Conservation (phyloP, 2,113 vertebrate genomes). For the Mionectes macconnelli region DNA sequence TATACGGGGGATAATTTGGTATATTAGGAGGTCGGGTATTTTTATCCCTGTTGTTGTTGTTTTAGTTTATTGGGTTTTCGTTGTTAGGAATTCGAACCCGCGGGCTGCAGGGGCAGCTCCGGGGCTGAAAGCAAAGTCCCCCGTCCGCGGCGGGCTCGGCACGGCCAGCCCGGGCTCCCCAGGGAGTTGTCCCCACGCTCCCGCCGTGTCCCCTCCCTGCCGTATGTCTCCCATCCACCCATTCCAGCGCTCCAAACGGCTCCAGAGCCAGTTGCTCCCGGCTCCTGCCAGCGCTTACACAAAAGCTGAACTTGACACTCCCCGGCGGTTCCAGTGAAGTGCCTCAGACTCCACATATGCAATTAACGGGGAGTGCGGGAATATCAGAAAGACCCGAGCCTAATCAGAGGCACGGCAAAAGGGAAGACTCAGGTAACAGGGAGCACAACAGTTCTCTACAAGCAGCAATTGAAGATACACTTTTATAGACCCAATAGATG, state of each 20-base stretch:
- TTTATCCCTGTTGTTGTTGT: background rate
- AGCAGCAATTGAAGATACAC: background rate
- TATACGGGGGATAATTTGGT: background rate
- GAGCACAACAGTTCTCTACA: background rate
- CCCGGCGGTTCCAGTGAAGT: background rate
- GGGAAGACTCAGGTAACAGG: background rate
- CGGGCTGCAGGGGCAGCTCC: background rate
- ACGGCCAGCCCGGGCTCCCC: background rate
- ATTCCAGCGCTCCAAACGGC: background rate
- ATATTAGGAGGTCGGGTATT: background rate
- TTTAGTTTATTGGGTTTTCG: background rate
- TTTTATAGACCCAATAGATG: background rate
- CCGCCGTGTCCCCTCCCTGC: background rate
- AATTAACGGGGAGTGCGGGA: rapidly evolving
- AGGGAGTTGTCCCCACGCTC: background rate
- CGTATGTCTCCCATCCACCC: background rate
- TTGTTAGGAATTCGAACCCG: background rate
- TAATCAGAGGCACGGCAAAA: background rate
- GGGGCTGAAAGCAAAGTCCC: background rate
- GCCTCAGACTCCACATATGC: background rate
- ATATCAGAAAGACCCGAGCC: background rate
- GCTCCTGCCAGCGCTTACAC: background rate
- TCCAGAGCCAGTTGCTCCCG: background rate
- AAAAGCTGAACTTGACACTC: background rate
- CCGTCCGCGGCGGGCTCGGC: background rate